phyloP scores from a whole-genome alignment of 2,113 vertebrate species.

The Turnix velox region DNA sequence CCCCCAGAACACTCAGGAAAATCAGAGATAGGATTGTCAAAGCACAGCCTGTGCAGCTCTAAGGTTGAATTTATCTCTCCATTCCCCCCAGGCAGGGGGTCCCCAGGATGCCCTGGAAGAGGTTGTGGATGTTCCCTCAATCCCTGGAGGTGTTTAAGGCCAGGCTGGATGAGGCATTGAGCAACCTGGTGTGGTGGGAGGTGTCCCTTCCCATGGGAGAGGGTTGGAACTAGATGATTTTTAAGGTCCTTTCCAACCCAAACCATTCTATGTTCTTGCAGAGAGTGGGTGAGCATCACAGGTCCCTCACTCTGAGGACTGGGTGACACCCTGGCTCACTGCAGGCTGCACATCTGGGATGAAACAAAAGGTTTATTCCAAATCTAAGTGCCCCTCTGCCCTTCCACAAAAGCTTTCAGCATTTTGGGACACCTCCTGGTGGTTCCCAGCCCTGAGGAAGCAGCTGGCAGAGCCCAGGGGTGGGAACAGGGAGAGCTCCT shows the following conservation, averaged over 20 bases:
- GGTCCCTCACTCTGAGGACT: not conserved
- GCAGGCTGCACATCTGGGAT: not conserved
- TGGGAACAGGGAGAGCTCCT: not conserved
- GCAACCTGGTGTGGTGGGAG: too few relatives aligned
- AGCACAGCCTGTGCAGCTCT: not conserved
- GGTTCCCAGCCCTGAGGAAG: not conserved
- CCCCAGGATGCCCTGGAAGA: too few relatives aligned
- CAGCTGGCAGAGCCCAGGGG: not conserved
- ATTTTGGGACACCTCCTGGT: not conserved
- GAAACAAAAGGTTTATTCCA: not conserved
- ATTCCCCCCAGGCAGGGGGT: not conserved
- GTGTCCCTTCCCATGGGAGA: too few relatives aligned
- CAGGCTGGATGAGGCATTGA: too few relatives aligned
- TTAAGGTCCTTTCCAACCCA: too few relatives aligned
- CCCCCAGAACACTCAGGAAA: not conserved
- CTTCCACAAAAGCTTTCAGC: not conserved
- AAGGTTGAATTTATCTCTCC: not conserved
- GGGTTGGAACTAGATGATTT: too few relatives aligned
- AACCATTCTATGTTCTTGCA: not conserved
- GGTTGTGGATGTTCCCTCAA: too few relatives aligned
- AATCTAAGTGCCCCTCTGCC: not conserved
- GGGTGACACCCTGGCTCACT: not conserved
- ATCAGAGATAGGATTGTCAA: not conserved
- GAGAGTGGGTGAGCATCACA: rapidly evolving
- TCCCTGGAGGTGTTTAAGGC: too few relatives aligned